These are phyloP conservation scores for Trematomus bernacchii DNA, from an alignment of 2,797 vertebrate species.

Conservation along the genomic window DNA sequence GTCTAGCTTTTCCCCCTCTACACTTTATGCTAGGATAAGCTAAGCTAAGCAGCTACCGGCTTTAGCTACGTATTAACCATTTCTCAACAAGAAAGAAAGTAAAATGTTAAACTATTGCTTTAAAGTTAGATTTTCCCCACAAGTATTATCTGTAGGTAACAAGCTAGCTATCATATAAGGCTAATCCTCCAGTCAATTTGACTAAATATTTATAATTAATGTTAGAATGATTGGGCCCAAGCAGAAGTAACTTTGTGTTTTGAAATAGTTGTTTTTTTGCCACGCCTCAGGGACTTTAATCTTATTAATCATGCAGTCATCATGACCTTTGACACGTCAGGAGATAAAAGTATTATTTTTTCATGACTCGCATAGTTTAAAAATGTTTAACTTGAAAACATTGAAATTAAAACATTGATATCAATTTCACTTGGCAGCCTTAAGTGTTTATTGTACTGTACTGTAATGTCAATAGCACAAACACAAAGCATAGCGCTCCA, in stretches of 20 bases:
- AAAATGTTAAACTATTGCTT: neutral
- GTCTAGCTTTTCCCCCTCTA: neutral
- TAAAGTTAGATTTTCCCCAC: neutral
- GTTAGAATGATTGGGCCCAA: neutral
- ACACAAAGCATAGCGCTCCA: conserved; percentile 25
- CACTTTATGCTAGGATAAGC: no score
- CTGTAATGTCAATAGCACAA: conserved; percentile 7
- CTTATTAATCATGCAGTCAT: neutral
- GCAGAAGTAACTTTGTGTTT: neutral
- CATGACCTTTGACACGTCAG: neutral
- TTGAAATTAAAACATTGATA: conserved; percentile 11
- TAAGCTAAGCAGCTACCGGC: neutral
- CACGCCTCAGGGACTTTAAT: neutral
- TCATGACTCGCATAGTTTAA: neutral
- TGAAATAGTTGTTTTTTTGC: neutral
- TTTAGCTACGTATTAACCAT: neutral
- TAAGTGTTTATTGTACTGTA: conserved; percentile 11
- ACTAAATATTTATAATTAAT: neutral
- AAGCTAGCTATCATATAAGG: neutral
- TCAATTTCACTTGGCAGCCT: conserved; percentile 5
- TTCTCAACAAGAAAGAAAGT: neutral
- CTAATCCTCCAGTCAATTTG: neutral
- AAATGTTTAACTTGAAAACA: neutral
- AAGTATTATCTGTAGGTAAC: neutral
- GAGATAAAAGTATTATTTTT: neutral